Evolutionary conservation across 2,888 invertebrate genomes (phyloP).

Genomic region (Branchellion lobata): DNA sequence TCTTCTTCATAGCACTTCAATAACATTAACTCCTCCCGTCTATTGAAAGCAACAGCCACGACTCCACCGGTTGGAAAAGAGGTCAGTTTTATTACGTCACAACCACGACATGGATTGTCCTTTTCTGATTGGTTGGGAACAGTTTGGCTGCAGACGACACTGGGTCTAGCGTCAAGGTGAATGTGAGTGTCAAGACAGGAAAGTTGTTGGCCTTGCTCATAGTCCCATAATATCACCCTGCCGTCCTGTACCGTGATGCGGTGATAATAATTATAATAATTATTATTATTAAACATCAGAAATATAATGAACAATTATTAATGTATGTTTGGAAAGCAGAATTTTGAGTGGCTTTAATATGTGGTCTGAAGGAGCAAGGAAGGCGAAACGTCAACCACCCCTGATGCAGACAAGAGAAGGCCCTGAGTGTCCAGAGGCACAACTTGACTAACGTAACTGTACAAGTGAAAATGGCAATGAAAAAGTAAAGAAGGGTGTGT

Average conservation of each 20-base stretch:
- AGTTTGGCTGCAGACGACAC: neutral
- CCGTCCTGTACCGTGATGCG: slow-evolving; percentile 53
- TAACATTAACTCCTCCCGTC: slow-evolving; percentile 18
- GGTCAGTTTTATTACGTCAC: slow-evolving; percentile 44
- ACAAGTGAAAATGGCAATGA: slow-evolving; percentile 41
- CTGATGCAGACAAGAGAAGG: slow-evolving; percentile 56
- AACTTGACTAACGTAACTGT: slow-evolving; percentile 57
- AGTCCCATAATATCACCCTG: slow-evolving; percentile 53
- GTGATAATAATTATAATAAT: neutral
- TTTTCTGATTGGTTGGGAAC: slow-evolving; percentile 35
- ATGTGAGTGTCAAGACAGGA: slow-evolving; percentile 33
- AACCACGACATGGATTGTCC: slow-evolving; percentile 35
- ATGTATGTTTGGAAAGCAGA: neutral
- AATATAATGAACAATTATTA: neutral
- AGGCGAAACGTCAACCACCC: slow-evolving; percentile 51
- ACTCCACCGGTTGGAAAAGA: slow-evolving; percentile 13
- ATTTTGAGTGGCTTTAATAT: neutral
- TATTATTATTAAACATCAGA: neutral
- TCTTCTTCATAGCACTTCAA: neutral
- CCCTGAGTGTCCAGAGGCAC: slow-evolving; percentile 53
- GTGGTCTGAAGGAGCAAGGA: neutral
- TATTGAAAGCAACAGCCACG: slow-evolving; percentile 46
- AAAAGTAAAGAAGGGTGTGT: too few species aligned
- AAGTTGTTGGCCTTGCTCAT: slow-evolving; percentile 42
- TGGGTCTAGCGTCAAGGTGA: neutral